Conservation (phyloP, 2,113 vertebrate species). For the Alethe diademata region DNA sequence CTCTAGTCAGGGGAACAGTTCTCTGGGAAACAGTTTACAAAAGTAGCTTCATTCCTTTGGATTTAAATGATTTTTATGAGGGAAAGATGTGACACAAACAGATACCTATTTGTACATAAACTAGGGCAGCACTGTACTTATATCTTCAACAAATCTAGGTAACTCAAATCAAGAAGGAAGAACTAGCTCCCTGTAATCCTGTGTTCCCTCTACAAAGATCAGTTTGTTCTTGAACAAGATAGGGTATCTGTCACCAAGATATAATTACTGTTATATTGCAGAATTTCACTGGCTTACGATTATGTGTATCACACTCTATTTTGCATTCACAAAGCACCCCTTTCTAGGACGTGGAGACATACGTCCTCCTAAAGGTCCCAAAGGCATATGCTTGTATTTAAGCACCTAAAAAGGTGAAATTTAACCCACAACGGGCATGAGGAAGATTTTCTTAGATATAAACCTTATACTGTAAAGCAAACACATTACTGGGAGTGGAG, state of each 20-base stretch:
- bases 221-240: not conserved
- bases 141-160: not conserved
- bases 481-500: not conserved
- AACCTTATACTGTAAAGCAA: not conserved
- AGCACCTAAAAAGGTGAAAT: not conserved
- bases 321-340: not conserved
- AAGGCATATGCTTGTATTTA: not conserved
- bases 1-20: not conserved
- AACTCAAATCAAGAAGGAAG: not conserved
- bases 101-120: not conserved
- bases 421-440: not conserved
- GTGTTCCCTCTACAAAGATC: not conserved
- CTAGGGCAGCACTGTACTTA: not conserved
- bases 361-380: not conserved
- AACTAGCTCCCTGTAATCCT: not conserved
- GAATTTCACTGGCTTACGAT: not conserved
- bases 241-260: not conserved
- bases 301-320: rapidly evolving
- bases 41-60: not conserved
- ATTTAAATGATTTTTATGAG: not conserved
- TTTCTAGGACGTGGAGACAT: not conserved
- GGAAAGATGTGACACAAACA: not conserved
- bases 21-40: not conserved
- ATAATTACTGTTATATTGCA: not conserved
- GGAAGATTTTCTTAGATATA: not conserved